Conservation (phyloP, 2,113 vertebrate species). For the Piaya cayana region DNA sequence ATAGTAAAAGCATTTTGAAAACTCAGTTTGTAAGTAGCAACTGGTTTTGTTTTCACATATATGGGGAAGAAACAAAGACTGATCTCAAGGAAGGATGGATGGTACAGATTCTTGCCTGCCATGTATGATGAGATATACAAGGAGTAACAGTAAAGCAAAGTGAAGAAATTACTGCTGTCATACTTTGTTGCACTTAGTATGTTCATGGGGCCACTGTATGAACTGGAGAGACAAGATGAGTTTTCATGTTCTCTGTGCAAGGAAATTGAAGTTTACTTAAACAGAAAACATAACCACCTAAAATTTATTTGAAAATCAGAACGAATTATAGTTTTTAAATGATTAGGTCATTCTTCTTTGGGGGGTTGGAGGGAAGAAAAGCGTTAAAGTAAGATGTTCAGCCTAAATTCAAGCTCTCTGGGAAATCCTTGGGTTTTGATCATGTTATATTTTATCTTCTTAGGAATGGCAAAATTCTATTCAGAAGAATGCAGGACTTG, state of each 20-base stretch:
- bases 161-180: background rate
- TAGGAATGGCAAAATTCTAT: slow-evolving; percentile 99
- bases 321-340: background rate
- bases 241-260: background rate
- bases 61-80: background rate
- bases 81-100: background rate
- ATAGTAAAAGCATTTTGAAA: background rate
- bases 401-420: background rate
- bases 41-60: background rate
- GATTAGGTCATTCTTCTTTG: background rate
- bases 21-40: background rate
- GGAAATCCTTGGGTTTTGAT: slow-evolving; percentile 38
- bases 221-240: background rate
- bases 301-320: background rate
- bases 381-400: background rate
- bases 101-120: background rate
- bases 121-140: background rate
- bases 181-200: background rate
- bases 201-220: background rate
- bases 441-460: slow-evolving; percentile 70
- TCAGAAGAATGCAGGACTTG: slow-evolving; percentile 97
- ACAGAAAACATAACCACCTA: background rate
- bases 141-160: background rate
- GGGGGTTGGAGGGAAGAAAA: background rate
- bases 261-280: background rate